Evolutionary conservation across 2,113 vertebrate genomes (phyloP).

Genomic region (Coregonus clupeaformis): DNA sequence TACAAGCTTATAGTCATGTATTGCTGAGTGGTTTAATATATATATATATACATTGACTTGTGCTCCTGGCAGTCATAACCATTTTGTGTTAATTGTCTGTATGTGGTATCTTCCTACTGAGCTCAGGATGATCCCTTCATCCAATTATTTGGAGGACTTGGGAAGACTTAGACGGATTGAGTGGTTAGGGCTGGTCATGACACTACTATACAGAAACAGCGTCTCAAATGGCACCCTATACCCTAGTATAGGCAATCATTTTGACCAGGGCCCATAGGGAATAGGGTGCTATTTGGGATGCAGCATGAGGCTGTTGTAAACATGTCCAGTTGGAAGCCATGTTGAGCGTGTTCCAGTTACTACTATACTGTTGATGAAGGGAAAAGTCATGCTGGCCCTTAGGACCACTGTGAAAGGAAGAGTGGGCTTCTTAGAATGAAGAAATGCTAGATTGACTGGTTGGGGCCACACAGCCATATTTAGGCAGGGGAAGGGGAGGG

Average conservation of each 20-base stretch:
- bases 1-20: no score
- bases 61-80: slow-evolving; percentile 41
- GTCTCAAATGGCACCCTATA: no score
- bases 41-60: slow-evolving; percentile 21
- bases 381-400: slow-evolving; percentile 20
- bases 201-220: no score
- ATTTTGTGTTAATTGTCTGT: slow-evolving; percentile 51
- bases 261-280: no score
- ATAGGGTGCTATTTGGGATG: no score
- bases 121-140: slow-evolving; percentile 57
- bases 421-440: neutral
- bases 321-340: neutral
- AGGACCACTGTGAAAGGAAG: neutral
- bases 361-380: neutral
- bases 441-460: slow-evolving; percentile 14
- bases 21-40: neutral
- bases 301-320: no score
- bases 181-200: neutral
- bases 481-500: slow-evolving; percentile 6
- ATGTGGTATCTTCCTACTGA: slow-evolving; percentile 59
- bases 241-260: no score
- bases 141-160: slow-evolving; percentile 43
- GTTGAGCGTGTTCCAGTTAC: no score
- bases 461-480: slow-evolving; percentile 5
- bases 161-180: no score